Conservation (phyloP, 1,140 invertebrate genomes). For the Drosophila equinoxialis region DNA sequence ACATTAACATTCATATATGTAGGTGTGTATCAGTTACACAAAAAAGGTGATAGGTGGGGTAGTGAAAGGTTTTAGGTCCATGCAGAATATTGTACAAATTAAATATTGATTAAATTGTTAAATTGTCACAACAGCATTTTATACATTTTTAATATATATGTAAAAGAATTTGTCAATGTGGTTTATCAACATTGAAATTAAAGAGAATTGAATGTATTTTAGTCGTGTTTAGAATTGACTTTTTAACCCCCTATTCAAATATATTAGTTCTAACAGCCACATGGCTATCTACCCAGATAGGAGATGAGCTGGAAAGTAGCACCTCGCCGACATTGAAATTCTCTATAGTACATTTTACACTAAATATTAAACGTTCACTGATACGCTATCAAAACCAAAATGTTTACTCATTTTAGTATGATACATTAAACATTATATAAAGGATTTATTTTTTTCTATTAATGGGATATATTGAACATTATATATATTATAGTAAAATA, state of each 20-base stretch:
- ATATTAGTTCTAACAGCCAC: slow-evolving; percentile 18
- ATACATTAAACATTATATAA: too few species aligned
- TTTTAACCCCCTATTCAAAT: background rate
- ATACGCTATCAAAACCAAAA: too few species aligned
- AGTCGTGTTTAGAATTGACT: background rate
- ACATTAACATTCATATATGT: background rate
- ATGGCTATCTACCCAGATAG: too few species aligned
- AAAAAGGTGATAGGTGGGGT: too few species aligned
- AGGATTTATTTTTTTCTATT: too few species aligned
- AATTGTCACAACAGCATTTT: slow-evolving; percentile 41
- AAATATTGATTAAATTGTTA: slow-evolving; percentile 52
- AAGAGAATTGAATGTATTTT: background rate
- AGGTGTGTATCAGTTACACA: too few species aligned
- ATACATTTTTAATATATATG: slow-evolving; percentile 1
- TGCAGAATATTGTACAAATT: slow-evolving; percentile 34
- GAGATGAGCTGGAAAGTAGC: slow-evolving; percentile 9
- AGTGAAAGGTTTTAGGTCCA: slow-evolving; percentile 3
- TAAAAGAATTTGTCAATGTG: background rate
- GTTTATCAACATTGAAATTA: background rate
- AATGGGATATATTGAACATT: too few species aligned
- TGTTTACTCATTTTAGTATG: too few species aligned
- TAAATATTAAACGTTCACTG: too few species aligned
- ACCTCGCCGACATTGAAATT: too few species aligned
- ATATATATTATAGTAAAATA: too few species aligned
- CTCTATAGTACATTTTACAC: too few species aligned